Conservation (phyloP, 2,888 invertebrate genomes). For the Trissoscelio sp. region DNA sequence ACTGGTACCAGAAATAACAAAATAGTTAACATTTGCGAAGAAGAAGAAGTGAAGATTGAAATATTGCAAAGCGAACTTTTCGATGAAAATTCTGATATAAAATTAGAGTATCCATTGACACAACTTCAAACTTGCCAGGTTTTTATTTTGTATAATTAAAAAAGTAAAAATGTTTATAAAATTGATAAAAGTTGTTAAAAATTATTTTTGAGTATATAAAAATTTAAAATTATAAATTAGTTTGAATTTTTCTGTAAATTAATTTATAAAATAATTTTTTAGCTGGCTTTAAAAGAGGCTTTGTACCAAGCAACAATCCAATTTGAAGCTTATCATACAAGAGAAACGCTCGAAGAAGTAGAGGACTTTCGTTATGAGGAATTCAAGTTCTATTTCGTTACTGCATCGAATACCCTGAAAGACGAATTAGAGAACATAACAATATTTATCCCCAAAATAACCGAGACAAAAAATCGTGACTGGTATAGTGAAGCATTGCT, state of each 20-base stretch:
- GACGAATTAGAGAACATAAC: constrained; percentile 42
- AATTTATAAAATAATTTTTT: constrained; percentile 42
- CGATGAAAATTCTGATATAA: not conserved
- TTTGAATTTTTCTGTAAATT: too few relatives aligned
- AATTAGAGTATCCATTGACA: constrained; percentile 62
- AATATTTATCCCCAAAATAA: constrained; percentile 59
- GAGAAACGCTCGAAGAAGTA: constrained; percentile 71
- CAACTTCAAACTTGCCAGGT: constrained; percentile 76
- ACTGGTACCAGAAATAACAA: constrained; percentile 66
- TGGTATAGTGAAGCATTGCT: constrained; percentile 36
- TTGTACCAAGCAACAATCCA: constrained; percentile 83
- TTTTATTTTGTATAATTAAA: not conserved
- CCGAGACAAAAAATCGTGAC: not conserved
- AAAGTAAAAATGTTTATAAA: too few relatives aligned
- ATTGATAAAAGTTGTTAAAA: too few relatives aligned
- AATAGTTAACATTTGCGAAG: constrained; percentile 16
- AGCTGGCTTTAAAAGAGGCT: constrained; percentile 84
- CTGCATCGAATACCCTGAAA: not conserved
- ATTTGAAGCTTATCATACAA: constrained; percentile 82
- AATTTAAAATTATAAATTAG: not conserved
- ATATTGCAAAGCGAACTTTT: not conserved
- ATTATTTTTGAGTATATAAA: not conserved
- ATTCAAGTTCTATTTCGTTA: constrained; percentile 56
- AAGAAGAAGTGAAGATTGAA: constrained; percentile 12
- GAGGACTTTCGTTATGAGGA: constrained; percentile 46